Percentiles rank a stretch among this genome's conserved stretches.
phyloP scores from a whole-genome alignment of 2,797 vertebrate genomes.

The Syngnathus acus region DNA sequence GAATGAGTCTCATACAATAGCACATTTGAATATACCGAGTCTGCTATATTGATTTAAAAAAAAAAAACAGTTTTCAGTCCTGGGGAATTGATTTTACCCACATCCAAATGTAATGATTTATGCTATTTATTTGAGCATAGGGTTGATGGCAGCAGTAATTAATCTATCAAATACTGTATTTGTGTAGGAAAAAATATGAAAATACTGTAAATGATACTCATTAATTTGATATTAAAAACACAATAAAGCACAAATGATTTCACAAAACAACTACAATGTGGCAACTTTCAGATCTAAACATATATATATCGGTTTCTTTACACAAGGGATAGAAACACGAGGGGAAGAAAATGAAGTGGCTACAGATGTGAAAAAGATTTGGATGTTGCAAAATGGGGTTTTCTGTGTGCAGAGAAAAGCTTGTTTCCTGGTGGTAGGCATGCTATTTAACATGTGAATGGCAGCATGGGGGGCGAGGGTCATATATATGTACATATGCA shows the following conservation, averaged over 20 bases:
- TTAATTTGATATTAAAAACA: not conserved
- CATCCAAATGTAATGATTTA: not conserved
- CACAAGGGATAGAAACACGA: too few species aligned
- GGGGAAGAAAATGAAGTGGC: not conserved
- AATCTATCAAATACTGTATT: too few species aligned
- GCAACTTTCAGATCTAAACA: not conserved
- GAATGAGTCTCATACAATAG: too few species aligned
- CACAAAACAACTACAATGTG: not conserved
- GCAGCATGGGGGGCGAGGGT: not conserved
- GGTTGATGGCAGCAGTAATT: too few species aligned
- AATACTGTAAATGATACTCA: too few species aligned
- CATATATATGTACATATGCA: not conserved
- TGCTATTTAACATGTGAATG: not conserved
- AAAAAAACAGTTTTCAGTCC: too few species aligned
- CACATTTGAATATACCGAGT: too few species aligned
- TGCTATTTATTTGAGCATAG: not conserved
- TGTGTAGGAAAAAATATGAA: too few species aligned
- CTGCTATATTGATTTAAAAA: too few species aligned
- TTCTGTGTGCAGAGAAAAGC: not conserved
- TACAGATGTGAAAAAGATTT: not conserved
- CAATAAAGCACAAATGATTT: not conserved
- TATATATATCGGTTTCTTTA: too few species aligned
- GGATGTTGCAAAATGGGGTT: not conserved
- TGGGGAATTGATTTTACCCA: not conserved
- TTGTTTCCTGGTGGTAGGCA: not conserved